Evolutionary conservation across 2,888 invertebrate species (phyloP).

Genomic region (Heteromyza rotundicornis): DNA sequence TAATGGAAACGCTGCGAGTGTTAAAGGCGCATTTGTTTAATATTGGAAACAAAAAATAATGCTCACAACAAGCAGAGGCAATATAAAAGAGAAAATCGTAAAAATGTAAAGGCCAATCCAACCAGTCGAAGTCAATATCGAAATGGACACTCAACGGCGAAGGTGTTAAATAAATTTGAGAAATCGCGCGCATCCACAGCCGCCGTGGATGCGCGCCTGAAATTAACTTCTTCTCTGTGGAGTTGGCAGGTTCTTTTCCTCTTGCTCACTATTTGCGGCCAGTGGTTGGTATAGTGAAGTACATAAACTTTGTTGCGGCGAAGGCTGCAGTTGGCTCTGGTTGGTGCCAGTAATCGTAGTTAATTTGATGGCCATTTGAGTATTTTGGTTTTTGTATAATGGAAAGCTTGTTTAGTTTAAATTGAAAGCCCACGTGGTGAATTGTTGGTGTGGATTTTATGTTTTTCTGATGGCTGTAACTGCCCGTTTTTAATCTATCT

Average conservation of each 20-base stretch:
- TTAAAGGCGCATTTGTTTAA: constrained; percentile 21
- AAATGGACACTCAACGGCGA: constrained; percentile 24
- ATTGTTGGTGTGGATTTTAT: too few relatives aligned
- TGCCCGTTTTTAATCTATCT: not conserved
- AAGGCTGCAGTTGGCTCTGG: too few relatives aligned
- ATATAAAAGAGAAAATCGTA: not conserved
- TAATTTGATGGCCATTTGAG: too few relatives aligned
- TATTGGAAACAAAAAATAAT: not conserved
- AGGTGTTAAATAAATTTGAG: constrained; percentile 55
- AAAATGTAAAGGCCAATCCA: constrained; percentile 10
- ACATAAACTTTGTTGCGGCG: too few relatives aligned
- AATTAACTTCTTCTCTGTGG: not conserved
- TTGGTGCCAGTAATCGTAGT: too few relatives aligned
- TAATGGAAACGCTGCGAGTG: constrained; percentile 56
- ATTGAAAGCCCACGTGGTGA: too few relatives aligned
- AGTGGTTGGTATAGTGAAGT: too few relatives aligned
- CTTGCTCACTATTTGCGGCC: not conserved
- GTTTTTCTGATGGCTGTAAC: too few relatives aligned
- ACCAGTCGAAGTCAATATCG: not conserved
- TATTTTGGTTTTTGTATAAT: too few relatives aligned
- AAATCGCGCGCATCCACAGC: constrained; percentile 30
- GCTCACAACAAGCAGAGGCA: not conserved
- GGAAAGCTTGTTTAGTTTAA: too few relatives aligned
- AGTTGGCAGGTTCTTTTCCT: not conserved
- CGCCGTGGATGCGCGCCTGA: not conserved